phyloP scores from a whole-genome alignment of 2,113 vertebrate species.

The Mustelus asterias region DNA sequence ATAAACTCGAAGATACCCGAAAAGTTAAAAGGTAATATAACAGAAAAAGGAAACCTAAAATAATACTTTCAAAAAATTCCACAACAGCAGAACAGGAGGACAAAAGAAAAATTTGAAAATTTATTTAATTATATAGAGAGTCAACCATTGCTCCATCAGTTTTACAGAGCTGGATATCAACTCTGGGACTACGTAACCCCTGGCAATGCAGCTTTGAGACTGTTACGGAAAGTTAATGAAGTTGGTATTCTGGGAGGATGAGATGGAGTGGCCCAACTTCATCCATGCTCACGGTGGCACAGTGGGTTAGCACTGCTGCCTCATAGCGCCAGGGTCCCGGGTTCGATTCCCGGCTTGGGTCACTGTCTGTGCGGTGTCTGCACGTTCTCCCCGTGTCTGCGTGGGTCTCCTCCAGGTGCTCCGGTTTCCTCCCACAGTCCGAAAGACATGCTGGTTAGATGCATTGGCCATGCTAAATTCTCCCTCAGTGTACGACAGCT shows the following conservation, averaged over 20 bases:
- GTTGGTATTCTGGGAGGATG: background rate
- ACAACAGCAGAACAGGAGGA: background rate
- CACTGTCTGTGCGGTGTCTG: too few relatives aligned
- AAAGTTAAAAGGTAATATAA: background rate
- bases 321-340: too few relatives aligned
- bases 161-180: background rate
- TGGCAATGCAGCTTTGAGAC: background rate
- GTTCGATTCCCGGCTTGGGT: too few relatives aligned
- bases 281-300: background rate
- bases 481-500: too few relatives aligned
- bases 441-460: too few relatives aligned
- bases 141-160: background rate
- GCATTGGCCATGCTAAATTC: too few relatives aligned
- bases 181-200: background rate
- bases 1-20: background rate
- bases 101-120: background rate
- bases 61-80: background rate
- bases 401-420: too few relatives aligned
- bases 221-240: background rate
- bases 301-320: too few relatives aligned
- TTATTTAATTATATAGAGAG: background rate
- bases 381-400: too few relatives aligned
- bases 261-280: background rate
- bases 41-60: background rate
- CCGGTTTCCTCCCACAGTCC: too few relatives aligned